Evolutionary conservation across 2,888 invertebrate genomes (phyloP), one percentile per base, ranked within the genome.

Genomic region (Eristalis arbustorum): DNA sequence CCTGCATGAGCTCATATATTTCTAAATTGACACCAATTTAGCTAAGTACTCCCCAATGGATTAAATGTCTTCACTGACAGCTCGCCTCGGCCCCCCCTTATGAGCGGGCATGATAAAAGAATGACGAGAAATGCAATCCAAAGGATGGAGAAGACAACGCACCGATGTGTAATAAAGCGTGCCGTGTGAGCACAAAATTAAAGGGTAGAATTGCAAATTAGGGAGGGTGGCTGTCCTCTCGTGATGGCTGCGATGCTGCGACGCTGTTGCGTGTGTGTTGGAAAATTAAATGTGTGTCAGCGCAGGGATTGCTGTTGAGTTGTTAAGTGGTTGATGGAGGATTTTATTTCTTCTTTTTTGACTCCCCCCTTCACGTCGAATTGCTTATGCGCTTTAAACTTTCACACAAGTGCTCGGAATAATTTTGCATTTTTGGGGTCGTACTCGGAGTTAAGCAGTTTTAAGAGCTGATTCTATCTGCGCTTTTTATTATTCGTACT

Each of bases 1-100:
- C 37, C 28, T 37, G 63, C 57, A 62, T 61, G 68, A 71, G 67
- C 73, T 81, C 74, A 83, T 75, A 83, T 83, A 82, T 83, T 87
- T 87, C 78, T 83, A 87, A 87, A 83, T 87, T 87, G 87, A 83
- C 75, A 83, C 75, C 87, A 87, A 87, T 87, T 87, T 87, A 87
- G 82, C 34, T 87, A 79, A 87, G 87, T 78, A 87, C 78, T 75
- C 87, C 87, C 87, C 82, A 71, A 82, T 83, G 87, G 75, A 83
- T 83, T 68, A 71, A 87, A 83, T 87, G 87, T 83, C 83, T 74
- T 82, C 49, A 64, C 69, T 81, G 81, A 73, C 76, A 77, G 64
- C 85, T 76, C 64, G 49, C 31, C 76, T 64, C 67, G 73, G 62
- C 22, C 40, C 28, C 13, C 25, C 25, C 31, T 8, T 31, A 18